Percentiles rank a stretch among this genome's conserved stretches.
These are phyloP conservation scores for Dasysyrphus albostriatus DNA, from an alignment of 2,888 invertebrate genomes.

Conservation along the genomic window DNA sequence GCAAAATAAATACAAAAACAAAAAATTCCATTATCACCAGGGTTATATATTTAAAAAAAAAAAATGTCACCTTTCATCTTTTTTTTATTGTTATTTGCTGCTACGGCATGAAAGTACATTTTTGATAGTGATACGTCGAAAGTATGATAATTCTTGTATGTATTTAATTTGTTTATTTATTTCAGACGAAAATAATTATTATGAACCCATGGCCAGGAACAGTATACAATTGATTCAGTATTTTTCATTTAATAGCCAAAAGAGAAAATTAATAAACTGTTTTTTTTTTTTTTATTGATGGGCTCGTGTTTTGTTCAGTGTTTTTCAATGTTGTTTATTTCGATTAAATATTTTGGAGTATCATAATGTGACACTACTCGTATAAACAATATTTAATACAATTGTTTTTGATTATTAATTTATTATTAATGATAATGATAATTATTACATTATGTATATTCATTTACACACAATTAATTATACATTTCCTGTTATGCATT, in stretches of 20 bases:
- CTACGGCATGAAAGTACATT: background rate
- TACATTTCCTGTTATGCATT: too few relatives aligned
- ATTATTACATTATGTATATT: too few relatives aligned
- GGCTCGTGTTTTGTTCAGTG: too few relatives aligned
- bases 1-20: background rate
- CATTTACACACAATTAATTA: too few relatives aligned
- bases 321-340: too few relatives aligned
- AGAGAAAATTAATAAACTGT: too few relatives aligned
- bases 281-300: too few relatives aligned
- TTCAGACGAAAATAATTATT: slow-evolving; percentile 6
- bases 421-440: too few relatives aligned
- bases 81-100: slow-evolving; percentile 35
- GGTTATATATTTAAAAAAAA: slow-evolving; percentile 31
- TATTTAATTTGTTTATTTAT: slow-evolving; percentile 11
- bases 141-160: slow-evolving; percentile 13
- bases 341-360: too few relatives aligned
- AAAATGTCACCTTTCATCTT: slow-evolving; percentile 45
- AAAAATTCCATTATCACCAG: slow-evolving; percentile 30
- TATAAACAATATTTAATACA: too few relatives aligned
- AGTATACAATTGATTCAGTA: background rate
- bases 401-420: too few relatives aligned
- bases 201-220: background rate
- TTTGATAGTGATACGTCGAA: background rate
- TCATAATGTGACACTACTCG: too few relatives aligned
- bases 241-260: background rate